phyloP scores from a whole-genome alignment of 2,888 invertebrate genomes.

The Melinaea marsaeus region DNA sequence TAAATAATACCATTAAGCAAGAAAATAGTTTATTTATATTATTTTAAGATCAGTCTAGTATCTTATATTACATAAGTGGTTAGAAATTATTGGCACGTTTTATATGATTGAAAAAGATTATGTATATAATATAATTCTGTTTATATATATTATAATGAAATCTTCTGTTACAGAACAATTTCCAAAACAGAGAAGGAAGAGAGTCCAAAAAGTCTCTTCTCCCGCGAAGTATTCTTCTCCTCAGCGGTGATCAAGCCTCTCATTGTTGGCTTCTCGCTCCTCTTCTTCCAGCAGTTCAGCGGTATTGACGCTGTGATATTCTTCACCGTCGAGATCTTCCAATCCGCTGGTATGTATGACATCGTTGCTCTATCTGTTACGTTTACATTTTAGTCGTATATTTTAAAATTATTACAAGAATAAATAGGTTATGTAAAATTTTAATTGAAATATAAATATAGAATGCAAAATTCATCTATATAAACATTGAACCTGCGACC shows the following conservation, averaged over 20 bases:
- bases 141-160: not conserved
- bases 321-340: conserved; percentile 78
- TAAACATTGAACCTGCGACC: too few species aligned
- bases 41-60: too few species aligned
- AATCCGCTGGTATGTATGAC: conserved; percentile 61
- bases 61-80: too few species aligned
- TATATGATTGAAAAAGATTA: not conserved
- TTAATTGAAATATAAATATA: too few species aligned
- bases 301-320: conserved; percentile 79
- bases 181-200: conserved; percentile 38
- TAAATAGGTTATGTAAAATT: too few species aligned
- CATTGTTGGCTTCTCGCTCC: conserved; percentile 65
- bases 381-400: too few species aligned
- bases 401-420: too few species aligned
- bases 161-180: conserved; percentile 39
- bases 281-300: conserved; percentile 78
- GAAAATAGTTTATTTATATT: too few species aligned
- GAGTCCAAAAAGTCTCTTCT: conserved; percentile 57
- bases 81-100: too few species aligned
- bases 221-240: conserved; percentile 68
- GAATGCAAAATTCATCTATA: too few species aligned
- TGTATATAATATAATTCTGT: not conserved
- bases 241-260: conserved; percentile 70
- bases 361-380: not conserved
- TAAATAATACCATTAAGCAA: too few species aligned